phyloP scores from a whole-genome alignment of 2,113 vertebrate genomes.

The Menura novaehollandiae region DNA sequence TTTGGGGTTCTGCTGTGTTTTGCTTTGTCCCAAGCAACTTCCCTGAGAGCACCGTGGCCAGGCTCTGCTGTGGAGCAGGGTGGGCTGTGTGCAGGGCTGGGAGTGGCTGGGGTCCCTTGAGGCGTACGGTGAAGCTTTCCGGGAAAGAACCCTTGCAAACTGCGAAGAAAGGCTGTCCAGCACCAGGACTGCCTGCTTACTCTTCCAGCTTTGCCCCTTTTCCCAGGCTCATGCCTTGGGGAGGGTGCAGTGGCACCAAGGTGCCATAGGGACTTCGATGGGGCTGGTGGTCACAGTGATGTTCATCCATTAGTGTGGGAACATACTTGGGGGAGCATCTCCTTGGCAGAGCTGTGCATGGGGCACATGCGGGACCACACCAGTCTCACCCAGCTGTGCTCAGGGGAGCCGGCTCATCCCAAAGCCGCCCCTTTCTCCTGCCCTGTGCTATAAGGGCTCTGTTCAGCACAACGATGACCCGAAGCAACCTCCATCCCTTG shows the following conservation, averaged over 20 bases:
- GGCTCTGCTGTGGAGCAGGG: background rate
- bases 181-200: background rate
- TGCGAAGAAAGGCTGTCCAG: accelerated
- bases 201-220: background rate
- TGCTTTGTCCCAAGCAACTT: background rate
- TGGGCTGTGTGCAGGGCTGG: background rate
- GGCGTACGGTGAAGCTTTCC: background rate
- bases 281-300: background rate
- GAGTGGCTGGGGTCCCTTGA: background rate
- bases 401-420: background rate
- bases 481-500: conserved; percentile 24
- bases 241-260: background rate
- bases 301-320: background rate
- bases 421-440: conserved; percentile 9
- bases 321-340: background rate
- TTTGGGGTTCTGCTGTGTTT: background rate
- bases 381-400: background rate
- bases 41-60: accelerated
- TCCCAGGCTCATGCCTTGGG: background rate
- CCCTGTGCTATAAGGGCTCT: background rate
- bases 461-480: background rate
- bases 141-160: background rate
- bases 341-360: background rate
- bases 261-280: background rate
- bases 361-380: background rate